Percentiles rank a stretch among this genome's conserved stretches.
Conservation (phyloP, 2,113 vertebrate genomes). For the Leucosticte australis region DNA sequence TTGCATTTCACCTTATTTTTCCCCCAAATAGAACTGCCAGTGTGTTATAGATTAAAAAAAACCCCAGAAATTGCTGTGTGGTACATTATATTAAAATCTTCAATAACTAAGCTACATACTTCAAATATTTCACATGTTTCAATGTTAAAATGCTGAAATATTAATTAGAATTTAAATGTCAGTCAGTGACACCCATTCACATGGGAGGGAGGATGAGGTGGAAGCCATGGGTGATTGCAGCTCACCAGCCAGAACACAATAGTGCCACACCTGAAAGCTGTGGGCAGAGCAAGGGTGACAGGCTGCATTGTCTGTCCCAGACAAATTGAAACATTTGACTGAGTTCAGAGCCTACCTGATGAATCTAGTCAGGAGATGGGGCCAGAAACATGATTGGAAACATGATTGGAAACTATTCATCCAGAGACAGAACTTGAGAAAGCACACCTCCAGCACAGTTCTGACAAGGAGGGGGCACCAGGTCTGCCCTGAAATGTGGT, state of each 20-base stretch:
- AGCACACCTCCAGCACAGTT: not conserved
- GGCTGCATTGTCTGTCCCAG: not conserved
- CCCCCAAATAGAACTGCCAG: not conserved
- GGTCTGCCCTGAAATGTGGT: not conserved
- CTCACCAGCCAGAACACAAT: not conserved
- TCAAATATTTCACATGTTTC: not conserved
- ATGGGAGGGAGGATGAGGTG: not conserved
- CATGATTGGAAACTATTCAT: not conserved
- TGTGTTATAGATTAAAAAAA: not conserved
- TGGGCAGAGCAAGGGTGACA: not conserved
- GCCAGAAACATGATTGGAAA: not conserved
- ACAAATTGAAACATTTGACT: fast-evolving
- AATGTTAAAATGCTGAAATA: not conserved
- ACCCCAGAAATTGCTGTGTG: not conserved
- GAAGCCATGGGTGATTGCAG: not conserved
- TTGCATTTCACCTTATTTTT: not conserved
- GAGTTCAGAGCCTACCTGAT: not conserved
- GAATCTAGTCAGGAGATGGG: not conserved
- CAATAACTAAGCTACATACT: not conserved
- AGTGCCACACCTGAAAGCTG: not conserved
- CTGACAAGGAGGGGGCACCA: fast-evolving
- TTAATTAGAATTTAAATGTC: not conserved
- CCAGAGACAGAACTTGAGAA: not conserved
- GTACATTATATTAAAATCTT: not conserved
- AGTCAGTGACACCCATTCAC: not conserved